Evolutionary conservation across 2,797 vertebrate genomes (phyloP), one percentile per base, ranked within the genome.

Genomic region (Myripristis jacobus): DNA sequence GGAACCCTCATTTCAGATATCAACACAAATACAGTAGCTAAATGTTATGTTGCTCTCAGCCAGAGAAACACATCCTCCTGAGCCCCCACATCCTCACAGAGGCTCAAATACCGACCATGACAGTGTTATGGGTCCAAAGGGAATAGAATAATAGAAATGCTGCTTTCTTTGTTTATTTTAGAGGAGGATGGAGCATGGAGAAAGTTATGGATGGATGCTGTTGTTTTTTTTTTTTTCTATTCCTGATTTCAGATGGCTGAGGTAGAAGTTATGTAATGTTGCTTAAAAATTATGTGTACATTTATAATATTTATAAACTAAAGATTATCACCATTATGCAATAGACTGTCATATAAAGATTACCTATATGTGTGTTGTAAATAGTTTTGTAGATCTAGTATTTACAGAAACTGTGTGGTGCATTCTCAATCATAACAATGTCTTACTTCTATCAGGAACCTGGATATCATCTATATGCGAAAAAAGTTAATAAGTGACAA

Each of bases 371-470:
- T 94, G 94, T 95, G 91, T 89, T 98, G 96, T 98, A 98, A 96
- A 97, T 98, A 98, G 94, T 94, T 97, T 97, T 96, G 94, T 94
- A 95, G 95, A 93, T 87, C 93, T 95, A 95, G 94, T 95, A 95
- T 92, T 94, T 94, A 92, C 92, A 92, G 93, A 93, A 95, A 90
- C 92, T 94, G 95, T 96, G 94, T 96, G 94, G 92, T 96, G 93
- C 96, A 95, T 95, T 94, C 92, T 94, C 92, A 92, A 93, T 93
- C 95, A 96, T 95, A 91, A 93, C 95, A 95, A 96, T 93, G 92
- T 97, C 96, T 96, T 96, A 95, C 93, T 95, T 97, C 94, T 92
- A 89, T 94, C 93, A 96, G 94, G 92, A 95, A 94, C 95, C 94
- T 95, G 95, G 93, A 81, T 93, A 94, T 95, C 93, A 80, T 91